phyloP scores from a whole-genome alignment of 2,113 vertebrate genomes.

The Centrocercus urophasianus region DNA sequence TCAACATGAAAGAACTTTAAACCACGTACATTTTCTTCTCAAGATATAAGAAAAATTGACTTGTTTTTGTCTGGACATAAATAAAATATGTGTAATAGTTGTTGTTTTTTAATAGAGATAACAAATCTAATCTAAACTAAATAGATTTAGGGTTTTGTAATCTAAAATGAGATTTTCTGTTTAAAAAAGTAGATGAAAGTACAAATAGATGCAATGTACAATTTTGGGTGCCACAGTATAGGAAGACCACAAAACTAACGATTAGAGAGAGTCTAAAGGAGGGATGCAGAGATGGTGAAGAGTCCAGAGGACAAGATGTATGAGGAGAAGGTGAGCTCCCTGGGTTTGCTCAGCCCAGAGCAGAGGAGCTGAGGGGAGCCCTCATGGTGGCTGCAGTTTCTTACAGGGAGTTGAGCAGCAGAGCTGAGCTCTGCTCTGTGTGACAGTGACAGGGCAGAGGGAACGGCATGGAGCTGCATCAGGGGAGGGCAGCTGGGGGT shows the following conservation, averaged over 20 bases:
- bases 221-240: not conserved
- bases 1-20: not conserved
- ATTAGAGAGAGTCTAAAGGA: not conserved
- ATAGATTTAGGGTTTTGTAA: not conserved
- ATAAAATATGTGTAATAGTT: not conserved
- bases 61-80: not conserved
- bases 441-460: not conserved
- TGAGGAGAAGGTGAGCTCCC: not conserved
- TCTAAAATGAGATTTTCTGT: not conserved
- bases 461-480: not conserved
- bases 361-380: not conserved
- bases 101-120: not conserved
- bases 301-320: not conserved
- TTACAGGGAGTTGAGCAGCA: too few species aligned
- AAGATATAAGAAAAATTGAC: not conserved
- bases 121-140: not conserved
- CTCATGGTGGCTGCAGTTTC: not conserved
- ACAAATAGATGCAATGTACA: not conserved
- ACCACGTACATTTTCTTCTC: not conserved
- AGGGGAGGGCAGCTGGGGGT: not conserved
- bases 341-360: not conserved
- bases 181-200: not conserved
- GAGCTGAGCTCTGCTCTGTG: too few species aligned
- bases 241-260: not conserved
- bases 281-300: not conserved